Conservation (phyloP, 2,113 vertebrate species). For the Prochilodus magdalenae region DNA sequence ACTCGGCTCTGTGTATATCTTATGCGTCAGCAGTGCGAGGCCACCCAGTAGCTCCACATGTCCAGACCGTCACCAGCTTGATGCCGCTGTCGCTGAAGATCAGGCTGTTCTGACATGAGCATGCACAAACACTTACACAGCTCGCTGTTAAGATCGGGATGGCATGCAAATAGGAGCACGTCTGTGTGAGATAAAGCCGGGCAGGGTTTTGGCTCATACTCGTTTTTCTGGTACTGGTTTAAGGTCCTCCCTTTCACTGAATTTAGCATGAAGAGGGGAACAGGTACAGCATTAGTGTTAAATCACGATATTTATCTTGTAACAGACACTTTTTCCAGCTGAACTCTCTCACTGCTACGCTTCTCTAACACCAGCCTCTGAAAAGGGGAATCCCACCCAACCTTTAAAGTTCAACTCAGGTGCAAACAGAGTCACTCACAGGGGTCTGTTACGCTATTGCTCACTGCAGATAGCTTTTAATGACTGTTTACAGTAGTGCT, state of each 20-base stretch:
- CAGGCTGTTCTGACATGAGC: constrained; percentile 3
- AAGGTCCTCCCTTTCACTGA: constrained; percentile 58
- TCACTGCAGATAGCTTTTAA: no score
- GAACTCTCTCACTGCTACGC: background rate
- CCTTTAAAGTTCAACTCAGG: no score
- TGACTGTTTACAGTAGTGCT: no score
- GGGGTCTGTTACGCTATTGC: no score
- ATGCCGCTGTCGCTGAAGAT: background rate
- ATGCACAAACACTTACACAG: background rate
- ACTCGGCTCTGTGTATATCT: background rate
- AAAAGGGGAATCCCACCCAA: no score
- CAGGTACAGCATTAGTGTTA: background rate
- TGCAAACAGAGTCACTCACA: no score
- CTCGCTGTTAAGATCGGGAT: background rate
- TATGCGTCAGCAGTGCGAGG: background rate
- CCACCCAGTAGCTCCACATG: background rate
- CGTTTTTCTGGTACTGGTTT: constrained; percentile 72
- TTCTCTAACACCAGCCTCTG: background rate
- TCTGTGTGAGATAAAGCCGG: constrained; percentile 28
- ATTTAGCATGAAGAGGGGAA: background rate
- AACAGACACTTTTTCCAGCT: background rate
- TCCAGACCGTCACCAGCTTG: background rate
- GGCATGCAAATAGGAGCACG: constrained; percentile 2
- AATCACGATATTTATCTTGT: background rate
- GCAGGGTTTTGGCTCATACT: constrained; percentile 63